These are phyloP conservation scores for Halocynthia roretzi DNA, from an alignment of 23 tunicate species.

Conservation along the genomic window DNA sequence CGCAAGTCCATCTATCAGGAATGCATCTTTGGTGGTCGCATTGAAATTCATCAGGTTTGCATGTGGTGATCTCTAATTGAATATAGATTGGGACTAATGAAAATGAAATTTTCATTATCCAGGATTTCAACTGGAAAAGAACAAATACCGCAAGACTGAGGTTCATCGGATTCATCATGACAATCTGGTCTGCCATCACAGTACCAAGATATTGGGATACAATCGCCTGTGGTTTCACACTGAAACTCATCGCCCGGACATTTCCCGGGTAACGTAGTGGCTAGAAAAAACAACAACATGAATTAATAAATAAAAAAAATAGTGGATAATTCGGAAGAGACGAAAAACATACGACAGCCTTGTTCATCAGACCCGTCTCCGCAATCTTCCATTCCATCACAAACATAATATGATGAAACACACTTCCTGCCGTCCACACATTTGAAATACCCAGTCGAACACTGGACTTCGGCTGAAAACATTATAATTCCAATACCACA, in stretches of 20 bases:
- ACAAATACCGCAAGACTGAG: slow-evolving; percentile 63
- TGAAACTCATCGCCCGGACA: slow-evolving; percentile 67
- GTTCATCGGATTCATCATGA: slow-evolving; percentile 84
- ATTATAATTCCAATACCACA: too few species aligned
- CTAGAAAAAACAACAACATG: slow-evolving; percentile 1
- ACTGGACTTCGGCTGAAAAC: slow-evolving; percentile 31
- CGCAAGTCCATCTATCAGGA: slow-evolving; percentile 28
- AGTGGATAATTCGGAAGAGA: neutral
- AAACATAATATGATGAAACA: slow-evolving; percentile 25
- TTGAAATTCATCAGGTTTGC: slow-evolving; percentile 47
- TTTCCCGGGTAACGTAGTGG: slow-evolving; percentile 61
- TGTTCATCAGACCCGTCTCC: slow-evolving; percentile 75
- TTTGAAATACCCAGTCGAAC: slow-evolving; percentile 43
- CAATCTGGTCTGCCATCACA: slow-evolving; percentile 81
- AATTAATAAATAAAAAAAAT: neutral
- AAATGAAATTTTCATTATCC: too few species aligned
- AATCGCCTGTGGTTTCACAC: slow-evolving; percentile 60
- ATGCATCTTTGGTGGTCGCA: slow-evolving; percentile 62
- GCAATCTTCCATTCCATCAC: slow-evolving; percentile 73
- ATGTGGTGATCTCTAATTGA: slow-evolving; percentile 7
- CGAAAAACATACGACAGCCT: slow-evolving; percentile 64
- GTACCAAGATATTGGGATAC: slow-evolving; percentile 64
- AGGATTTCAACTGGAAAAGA: neutral
- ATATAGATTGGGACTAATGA: too few species aligned
- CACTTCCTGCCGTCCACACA: slow-evolving; percentile 46